These are phyloP conservation scores for Halcyon senegalensis DNA, from an alignment of 2,113 vertebrate genomes.

Conservation along the genomic window DNA sequence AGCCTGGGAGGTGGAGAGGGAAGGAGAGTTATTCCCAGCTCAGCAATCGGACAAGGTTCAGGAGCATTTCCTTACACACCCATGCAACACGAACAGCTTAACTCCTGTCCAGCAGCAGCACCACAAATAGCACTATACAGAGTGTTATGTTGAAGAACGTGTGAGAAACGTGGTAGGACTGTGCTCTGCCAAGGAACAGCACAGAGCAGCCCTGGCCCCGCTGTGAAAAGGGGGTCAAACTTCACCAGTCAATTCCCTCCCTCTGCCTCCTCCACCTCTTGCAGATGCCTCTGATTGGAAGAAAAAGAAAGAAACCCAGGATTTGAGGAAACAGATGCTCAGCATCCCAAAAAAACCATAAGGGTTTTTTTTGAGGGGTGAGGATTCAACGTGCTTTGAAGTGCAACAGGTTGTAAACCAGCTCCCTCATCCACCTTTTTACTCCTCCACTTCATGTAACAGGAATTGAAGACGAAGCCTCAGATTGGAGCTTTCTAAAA, in stretches of 20 bases:
- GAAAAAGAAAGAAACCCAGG: neutral
- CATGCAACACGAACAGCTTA: neutral
- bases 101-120: neutral
- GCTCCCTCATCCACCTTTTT: neutral
- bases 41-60: rapidly evolving
- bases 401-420: neutral
- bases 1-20: slow-evolving; percentile 77
- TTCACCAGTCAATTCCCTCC: neutral
- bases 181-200: neutral
- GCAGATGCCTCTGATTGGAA: neutral
- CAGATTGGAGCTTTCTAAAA: neutral
- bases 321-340: neutral
- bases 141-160: neutral
- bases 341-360: neutral
- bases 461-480: neutral
- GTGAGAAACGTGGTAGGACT: rapidly evolving
- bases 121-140: neutral
- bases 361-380: neutral
- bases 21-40: neutral
- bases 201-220: neutral
- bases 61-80: neutral
- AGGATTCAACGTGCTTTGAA: neutral
- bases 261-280: neutral
- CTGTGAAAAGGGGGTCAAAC: neutral
- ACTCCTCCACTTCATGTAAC: neutral